These are phyloP conservation scores for Adelges cooleyi DNA, from an alignment of 1,140 invertebrate genomes.

Conservation along the genomic window DNA sequence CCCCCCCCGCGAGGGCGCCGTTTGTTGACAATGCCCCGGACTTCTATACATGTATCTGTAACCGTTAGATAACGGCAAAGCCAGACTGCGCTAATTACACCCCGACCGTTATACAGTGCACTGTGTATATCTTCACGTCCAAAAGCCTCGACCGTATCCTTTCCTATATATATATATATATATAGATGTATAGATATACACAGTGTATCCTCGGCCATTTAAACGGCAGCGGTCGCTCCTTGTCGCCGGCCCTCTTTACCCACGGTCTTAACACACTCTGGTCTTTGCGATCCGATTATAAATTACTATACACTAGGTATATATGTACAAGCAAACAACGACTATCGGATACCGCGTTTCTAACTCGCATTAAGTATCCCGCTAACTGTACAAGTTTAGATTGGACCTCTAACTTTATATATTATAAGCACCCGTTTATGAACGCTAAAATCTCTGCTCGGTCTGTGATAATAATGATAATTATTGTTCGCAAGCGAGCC, in stretches of 20 bases:
- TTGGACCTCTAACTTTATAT: constrained; percentile 1
- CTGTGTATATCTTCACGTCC: too few species aligned
- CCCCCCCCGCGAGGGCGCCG: neutral
- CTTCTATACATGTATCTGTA: constrained; percentile 26
- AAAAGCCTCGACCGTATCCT: constrained; percentile 9
- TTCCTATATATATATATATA: too few species aligned
- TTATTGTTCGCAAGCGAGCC: neutral
- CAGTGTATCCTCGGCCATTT: constrained; percentile 22
- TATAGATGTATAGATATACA: too few species aligned
- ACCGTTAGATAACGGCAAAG: constrained; percentile 26
- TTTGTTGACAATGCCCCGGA: constrained; percentile 25
- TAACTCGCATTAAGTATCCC: neutral
- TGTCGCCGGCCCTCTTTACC: neutral
- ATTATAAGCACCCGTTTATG: constrained; percentile 21
- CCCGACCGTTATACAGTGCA: too few species aligned
- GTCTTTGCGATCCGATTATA: constrained; percentile 19
- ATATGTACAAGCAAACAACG: neutral
- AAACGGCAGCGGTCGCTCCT: neutral
- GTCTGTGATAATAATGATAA: neutral
- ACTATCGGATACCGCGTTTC: neutral
- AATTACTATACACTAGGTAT: neutral
- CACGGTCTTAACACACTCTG: neutral
- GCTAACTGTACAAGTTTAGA: constrained; percentile 18
- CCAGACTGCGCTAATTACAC: constrained; percentile 26
- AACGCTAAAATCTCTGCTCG: neutral